Evolutionary conservation across 2,113 vertebrate species (phyloP).

Genomic region (Odobenus rosmarus): DNA sequence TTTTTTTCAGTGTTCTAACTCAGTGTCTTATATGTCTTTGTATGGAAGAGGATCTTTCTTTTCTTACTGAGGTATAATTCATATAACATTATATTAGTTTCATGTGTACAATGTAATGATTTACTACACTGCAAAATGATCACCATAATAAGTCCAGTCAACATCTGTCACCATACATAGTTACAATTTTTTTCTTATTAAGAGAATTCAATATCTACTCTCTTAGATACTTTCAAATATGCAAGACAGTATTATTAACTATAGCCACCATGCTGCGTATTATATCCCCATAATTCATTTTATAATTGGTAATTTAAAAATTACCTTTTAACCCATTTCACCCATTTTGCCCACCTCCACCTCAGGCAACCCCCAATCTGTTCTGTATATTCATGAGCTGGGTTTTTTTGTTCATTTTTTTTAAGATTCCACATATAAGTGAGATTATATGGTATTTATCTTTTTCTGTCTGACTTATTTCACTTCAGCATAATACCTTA

Average conservation of each 20-base stretch:
- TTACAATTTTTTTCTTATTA: neutral
- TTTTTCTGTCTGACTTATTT: neutral
- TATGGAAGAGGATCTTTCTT: neutral
- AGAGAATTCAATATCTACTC: neutral
- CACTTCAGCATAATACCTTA: neutral
- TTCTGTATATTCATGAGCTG: neutral
- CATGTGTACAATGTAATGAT: neutral
- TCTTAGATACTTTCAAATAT: slow-evolving; percentile 1
- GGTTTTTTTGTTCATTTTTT: neutral
- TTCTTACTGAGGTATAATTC: neutral
- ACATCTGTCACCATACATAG: neutral
- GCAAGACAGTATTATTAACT: neutral
- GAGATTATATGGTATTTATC: neutral
- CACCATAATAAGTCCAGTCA: neutral
- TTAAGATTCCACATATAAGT: neutral
- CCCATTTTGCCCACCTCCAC: neutral
- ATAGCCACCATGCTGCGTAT: neutral
- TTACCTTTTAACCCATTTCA: neutral
- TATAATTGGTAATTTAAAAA: neutral
- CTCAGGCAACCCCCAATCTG: neutral
- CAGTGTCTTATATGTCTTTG: slow-evolving; percentile 6
- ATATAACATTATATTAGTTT: neutral
- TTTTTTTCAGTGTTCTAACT: neutral
- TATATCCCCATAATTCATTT: neutral
- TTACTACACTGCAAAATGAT: neutral